Percentiles rank a stretch among this genome's conserved stretches.
phyloP scores from a whole-genome alignment of 2,888 invertebrate species.

The Tachina lurida region DNA sequence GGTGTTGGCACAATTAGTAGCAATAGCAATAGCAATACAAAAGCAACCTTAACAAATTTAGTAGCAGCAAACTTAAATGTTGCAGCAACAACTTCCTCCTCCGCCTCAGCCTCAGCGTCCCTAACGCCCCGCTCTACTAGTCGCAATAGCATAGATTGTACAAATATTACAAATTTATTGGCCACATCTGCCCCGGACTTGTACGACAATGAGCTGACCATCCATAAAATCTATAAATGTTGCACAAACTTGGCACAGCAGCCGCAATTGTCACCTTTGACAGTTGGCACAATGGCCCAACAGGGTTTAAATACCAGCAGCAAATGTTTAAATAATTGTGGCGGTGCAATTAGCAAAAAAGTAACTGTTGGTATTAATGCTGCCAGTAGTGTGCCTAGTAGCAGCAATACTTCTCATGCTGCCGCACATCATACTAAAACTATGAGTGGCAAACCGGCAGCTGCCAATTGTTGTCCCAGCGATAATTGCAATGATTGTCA shows the following conservation, averaged over 20 bases:
- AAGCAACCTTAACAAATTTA: conserved; percentile 59
- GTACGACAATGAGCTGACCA: conserved; percentile 82
- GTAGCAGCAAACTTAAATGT: conserved; percentile 49
- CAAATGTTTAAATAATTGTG: conserved; percentile 53
- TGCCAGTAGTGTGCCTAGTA: background rate
- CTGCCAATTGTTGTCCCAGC: conserved; percentile 50
- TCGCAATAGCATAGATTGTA: conserved; percentile 67
- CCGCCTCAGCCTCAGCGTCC: conserved; percentile 31
- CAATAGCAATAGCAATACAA: conserved; percentile 42
- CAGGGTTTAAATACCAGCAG: conserved; percentile 47
- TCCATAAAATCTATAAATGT: conserved; percentile 82
- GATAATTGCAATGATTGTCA: conserved; percentile 79
- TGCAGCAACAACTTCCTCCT: conserved; percentile 59
- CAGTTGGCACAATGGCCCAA: background rate
- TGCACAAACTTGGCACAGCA: conserved; percentile 71
- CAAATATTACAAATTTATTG: conserved; percentile 46
- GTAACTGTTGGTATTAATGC: background rate
- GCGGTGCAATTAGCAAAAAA: background rate
- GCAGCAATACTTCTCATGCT: background rate
- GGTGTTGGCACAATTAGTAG: conserved; percentile 11
- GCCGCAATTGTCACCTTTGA: conserved; percentile 53
- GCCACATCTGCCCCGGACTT: conserved; percentile 71
- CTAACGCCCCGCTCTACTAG: conserved; percentile 63
- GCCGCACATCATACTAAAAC: conserved; percentile 43
- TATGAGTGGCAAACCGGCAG: conserved; percentile 14